Conservation (phyloP, 1,140 invertebrate genomes). For the Apocrypta bakeri region DNA sequence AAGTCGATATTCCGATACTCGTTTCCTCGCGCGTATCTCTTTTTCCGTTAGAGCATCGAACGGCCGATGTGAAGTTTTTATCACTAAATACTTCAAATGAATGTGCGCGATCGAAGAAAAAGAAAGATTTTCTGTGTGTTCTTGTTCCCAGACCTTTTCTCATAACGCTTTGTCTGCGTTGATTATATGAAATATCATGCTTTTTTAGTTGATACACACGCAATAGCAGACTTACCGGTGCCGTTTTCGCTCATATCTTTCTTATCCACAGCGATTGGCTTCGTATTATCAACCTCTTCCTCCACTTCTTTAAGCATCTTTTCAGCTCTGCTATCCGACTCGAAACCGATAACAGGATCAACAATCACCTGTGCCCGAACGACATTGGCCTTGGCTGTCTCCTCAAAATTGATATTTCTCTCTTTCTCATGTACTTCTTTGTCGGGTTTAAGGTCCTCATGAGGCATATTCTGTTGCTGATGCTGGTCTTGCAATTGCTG, state of each 20-base stretch:
- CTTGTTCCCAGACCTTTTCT: no score
- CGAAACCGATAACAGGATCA: slow-evolving; percentile 54
- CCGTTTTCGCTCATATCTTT: slow-evolving; percentile 67
- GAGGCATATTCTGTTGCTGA: slow-evolving; percentile 36
- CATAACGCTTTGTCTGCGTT: no score
- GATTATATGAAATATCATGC: no score
- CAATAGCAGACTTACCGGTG: slow-evolving; percentile 67
- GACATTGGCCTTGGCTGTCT: slow-evolving; percentile 26
- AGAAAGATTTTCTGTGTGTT: no score
- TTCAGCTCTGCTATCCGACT: slow-evolving; percentile 61
- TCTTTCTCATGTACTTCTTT: slow-evolving; percentile 32
- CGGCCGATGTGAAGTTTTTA: not conserved
- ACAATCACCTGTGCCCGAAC: slow-evolving; percentile 9
- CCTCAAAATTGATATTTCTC: not conserved
- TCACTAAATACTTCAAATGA: no score
- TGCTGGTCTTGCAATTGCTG: slow-evolving; percentile 29
- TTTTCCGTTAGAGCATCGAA: not conserved
- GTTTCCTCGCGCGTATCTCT: not conserved
- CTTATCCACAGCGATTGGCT: slow-evolving; percentile 65
- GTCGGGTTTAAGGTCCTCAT: slow-evolving; percentile 14
- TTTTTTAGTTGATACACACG: no score
- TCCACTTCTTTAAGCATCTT: slow-evolving; percentile 54
- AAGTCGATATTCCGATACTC: not conserved
- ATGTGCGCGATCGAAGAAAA: not conserved
- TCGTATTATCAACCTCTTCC: slow-evolving; percentile 28